A percentile compares a stretch with the other conserved stretches of the same genome.
Conservation (phyloP, 2,797 vertebrate genomes). For the Melanotaenia pygmaea region DNA sequence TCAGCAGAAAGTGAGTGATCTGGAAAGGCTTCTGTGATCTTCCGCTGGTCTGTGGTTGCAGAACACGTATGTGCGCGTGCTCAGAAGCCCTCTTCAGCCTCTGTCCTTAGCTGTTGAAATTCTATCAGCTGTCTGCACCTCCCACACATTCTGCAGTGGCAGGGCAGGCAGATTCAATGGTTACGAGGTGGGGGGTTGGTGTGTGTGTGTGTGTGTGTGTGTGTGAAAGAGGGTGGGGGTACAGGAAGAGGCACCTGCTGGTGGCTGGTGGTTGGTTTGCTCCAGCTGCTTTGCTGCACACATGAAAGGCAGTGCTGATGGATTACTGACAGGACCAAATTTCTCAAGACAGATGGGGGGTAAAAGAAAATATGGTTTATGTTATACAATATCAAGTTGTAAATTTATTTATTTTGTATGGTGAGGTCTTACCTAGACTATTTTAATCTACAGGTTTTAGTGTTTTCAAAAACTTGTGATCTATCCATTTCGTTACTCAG, state of each 20-base stretch:
- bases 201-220: conserved; percentile 35
- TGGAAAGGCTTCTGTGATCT: conserved; percentile 69
- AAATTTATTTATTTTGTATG: conserved; percentile 11
- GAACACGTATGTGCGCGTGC: conserved; percentile 29
- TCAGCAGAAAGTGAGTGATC: conserved; percentile 69
- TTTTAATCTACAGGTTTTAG: neutral
- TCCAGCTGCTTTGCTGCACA: conserved; percentile 75
- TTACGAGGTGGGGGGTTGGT: conserved; percentile 49
- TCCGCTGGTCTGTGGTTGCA: conserved; percentile 72
- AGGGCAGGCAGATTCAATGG: conserved; percentile 66
- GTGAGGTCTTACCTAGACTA: neutral
- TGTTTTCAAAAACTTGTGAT: neutral
- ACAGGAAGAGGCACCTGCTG: conserved; percentile 78
- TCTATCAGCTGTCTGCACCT: conserved; percentile 82
- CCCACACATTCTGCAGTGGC: conserved; percentile 75
- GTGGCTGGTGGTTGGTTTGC: conserved; percentile 70
- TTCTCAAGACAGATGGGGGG: conserved; percentile 7
- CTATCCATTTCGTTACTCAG: neutral
- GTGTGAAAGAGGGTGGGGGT: conserved; percentile 45
- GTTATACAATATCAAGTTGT: conserved; percentile 3
- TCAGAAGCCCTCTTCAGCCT: conserved; percentile 64
- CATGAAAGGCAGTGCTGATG: conserved; percentile 67
- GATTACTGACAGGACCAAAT: conserved; percentile 63
- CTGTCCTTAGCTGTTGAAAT: conserved; percentile 78
- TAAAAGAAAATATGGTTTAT: neutral